These are phyloP conservation scores for Augochlora pura DNA, from an alignment of 1,140 invertebrate species.

Conservation along the genomic window DNA sequence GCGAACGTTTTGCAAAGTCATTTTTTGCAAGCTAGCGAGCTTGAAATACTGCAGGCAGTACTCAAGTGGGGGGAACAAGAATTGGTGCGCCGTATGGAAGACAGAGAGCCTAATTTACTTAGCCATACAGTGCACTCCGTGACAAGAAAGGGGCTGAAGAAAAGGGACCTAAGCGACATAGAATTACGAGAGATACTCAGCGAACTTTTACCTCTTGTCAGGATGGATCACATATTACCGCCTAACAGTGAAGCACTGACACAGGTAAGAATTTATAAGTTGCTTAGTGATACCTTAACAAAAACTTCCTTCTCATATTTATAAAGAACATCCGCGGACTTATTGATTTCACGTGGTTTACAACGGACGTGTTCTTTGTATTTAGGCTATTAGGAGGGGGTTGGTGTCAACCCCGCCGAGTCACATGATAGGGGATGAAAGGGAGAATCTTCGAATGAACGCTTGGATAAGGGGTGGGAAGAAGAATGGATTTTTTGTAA, in stretches of 20 bases:
- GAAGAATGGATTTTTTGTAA: slow-evolving; percentile 90
- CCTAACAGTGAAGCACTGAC: slow-evolving; percentile 90
- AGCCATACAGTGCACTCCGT: slow-evolving; percentile 95
- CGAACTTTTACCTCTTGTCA: slow-evolving; percentile 89
- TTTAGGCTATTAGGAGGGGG: slow-evolving; percentile 89
- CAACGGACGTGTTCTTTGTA: neutral
- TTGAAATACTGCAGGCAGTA: slow-evolving; percentile 92
- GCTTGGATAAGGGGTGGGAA: slow-evolving; percentile 91
- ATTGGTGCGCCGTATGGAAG: slow-evolving; percentile 90
- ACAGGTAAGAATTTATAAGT: slow-evolving; percentile 76
- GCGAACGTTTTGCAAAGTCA: slow-evolving; percentile 91
- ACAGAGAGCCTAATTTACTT: slow-evolving; percentile 93
- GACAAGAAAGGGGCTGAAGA: slow-evolving; percentile 91
- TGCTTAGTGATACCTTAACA: neutral
- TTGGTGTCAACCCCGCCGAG: slow-evolving; percentile 92
- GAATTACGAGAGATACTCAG: slow-evolving; percentile 93
- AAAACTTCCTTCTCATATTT: neutral
- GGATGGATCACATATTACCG: slow-evolving; percentile 94
- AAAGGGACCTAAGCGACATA: slow-evolving; percentile 91
- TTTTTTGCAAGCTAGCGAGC: slow-evolving; percentile 94
- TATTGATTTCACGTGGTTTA: too few species aligned
- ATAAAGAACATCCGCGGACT: neutral
- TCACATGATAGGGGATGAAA: slow-evolving; percentile 90
- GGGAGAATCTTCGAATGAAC: slow-evolving; percentile 87
- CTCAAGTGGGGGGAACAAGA: slow-evolving; percentile 95